A percentile compares a stretch with the other conserved stretches of the same genome.
Evolutionary conservation across 2,797 vertebrate genomes (phyloP).

Genomic region (Muscicapa striata): DNA sequence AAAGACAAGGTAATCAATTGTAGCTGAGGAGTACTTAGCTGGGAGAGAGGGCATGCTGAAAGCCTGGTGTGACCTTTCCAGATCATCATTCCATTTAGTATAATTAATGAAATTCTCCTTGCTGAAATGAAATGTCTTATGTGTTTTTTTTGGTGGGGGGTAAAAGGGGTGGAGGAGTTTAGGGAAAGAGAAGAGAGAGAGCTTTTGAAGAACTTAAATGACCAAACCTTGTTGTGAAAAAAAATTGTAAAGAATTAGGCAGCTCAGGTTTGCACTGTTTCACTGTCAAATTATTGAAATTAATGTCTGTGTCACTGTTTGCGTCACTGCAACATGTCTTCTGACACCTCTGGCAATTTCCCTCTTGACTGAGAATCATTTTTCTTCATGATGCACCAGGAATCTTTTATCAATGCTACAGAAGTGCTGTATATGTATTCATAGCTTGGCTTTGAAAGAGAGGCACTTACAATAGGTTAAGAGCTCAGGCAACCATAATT

Average conservation of each 20-base stretch:
- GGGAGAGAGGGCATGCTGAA: neutral
- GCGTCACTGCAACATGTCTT: constrained; percentile 45
- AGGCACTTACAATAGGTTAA: neutral
- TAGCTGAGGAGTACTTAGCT: neutral
- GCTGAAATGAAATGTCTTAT: neutral
- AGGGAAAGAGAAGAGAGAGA: neutral
- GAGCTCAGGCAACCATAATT: neutral
- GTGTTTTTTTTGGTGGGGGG: neutral
- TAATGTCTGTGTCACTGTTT: constrained; percentile 38
- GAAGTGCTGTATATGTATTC: neutral
- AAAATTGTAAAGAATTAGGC: neutral
- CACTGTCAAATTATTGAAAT: constrained; percentile 55
- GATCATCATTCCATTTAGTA: neutral
- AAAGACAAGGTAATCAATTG: constrained; percentile 2
- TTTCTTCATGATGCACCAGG: neutral
- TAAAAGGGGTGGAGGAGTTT: neutral
- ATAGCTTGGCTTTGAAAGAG: neutral
- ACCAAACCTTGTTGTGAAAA: neutral
- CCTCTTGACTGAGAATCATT: constrained; percentile 23
- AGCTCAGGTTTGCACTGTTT: constrained; percentile 15
- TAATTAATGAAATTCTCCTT: constrained; percentile 38
- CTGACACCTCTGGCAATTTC: constrained; percentile 59
- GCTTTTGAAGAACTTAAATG: neutral
- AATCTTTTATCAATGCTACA: neutral
- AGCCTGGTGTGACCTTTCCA: constrained; percentile 26